Percentiles rank a stretch among this genome's conserved stretches.
These are phyloP conservation scores for Spodoptera litura DNA, from an alignment of 1,140 invertebrate species.

Conservation along the genomic window DNA sequence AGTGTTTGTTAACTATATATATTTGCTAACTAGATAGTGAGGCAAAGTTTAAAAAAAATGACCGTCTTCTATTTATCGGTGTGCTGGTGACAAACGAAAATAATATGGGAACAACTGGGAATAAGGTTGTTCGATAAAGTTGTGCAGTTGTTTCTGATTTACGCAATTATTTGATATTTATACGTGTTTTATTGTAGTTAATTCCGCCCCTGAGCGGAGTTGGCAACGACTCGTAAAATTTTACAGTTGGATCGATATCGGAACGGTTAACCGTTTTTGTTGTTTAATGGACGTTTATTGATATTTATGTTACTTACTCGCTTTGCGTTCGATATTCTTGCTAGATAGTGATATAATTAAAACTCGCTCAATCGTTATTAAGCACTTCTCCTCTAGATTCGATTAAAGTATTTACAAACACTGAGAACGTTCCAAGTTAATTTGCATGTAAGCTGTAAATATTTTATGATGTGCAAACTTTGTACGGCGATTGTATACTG, in stretches of 20 bases:
- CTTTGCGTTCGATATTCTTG: not conserved
- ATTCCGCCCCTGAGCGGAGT: slow-evolving; percentile 26
- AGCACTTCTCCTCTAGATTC: not conserved
- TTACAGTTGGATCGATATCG: slow-evolving; percentile 24
- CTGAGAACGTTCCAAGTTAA: not conserved
- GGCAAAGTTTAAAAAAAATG: too few species aligned
- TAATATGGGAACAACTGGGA: not conserved
- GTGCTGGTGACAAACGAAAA: too few species aligned
- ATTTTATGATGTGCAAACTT: slow-evolving; percentile 8
- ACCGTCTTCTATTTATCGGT: too few species aligned
- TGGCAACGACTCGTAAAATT: slow-evolving; percentile 23
- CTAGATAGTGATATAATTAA: slow-evolving; percentile 7
- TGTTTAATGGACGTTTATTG: slow-evolving; percentile 13
- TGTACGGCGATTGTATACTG: too few species aligned
- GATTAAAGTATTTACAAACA: not conserved
- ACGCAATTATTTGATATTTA: slow-evolving; percentile 29
- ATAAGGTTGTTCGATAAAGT: not conserved
- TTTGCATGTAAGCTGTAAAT: slow-evolving; percentile 15
- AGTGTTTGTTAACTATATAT: too few species aligned
- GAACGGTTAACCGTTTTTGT: slow-evolving; percentile 27
- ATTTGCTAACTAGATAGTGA: too few species aligned
- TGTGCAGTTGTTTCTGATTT: slow-evolving; percentile 5
- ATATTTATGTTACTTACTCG: not conserved
- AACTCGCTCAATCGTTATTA: not conserved
- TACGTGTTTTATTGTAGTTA: slow-evolving; percentile 32